Evolutionary conservation across 2,888 invertebrate species (phyloP).

Genomic region (Drosophila maculinotata): DNA sequence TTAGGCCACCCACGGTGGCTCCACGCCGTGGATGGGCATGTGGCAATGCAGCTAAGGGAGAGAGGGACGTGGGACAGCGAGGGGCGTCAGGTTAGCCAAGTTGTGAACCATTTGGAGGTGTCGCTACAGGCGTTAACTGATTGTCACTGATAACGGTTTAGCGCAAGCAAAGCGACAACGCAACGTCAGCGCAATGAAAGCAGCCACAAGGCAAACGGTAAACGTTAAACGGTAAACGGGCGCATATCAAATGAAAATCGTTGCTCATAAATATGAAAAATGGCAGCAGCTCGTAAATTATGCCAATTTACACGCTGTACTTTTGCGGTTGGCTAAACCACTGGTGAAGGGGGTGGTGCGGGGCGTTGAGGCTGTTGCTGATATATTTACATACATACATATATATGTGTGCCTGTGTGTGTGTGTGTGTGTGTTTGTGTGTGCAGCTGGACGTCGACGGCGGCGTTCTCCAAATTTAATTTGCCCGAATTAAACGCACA

Average conservation of each 20-base stretch:
- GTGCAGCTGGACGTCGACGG: conserved; percentile 12
- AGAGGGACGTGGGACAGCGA: too few species aligned
- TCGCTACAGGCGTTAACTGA: conserved; percentile 27
- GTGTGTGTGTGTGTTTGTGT: conserved; percentile 5
- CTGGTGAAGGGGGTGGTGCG: too few species aligned
- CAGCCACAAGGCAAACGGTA: conserved; percentile 12
- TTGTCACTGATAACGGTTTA: conserved; percentile 31
- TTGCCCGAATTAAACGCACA: conserved; percentile 75
- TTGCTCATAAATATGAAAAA: conserved; percentile 53
- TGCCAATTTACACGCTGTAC: conserved; percentile 51
- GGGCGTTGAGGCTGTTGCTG: neutral
- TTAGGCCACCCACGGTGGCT: conserved; percentile 44
- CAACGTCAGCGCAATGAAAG: conserved; percentile 17
- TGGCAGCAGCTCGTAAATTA: conserved; percentile 54
- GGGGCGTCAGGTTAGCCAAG: conserved; percentile 13
- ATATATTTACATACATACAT: neutral
- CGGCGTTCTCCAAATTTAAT: conserved; percentile 58
- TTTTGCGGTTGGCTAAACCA: conserved; percentile 1
- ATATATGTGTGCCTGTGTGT: neutral
- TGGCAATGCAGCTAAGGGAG: conserved; percentile 14
- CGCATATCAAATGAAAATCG: conserved; percentile 32
- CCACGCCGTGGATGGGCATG: conserved; percentile 21
- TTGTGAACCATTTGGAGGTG: conserved; percentile 14
- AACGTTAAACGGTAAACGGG: conserved; percentile 12
- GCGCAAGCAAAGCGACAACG: conserved; percentile 4